These are phyloP conservation scores for Trachelus troglodyta DNA, from an alignment of 2,888 invertebrate genomes.

Conservation along the genomic window DNA sequence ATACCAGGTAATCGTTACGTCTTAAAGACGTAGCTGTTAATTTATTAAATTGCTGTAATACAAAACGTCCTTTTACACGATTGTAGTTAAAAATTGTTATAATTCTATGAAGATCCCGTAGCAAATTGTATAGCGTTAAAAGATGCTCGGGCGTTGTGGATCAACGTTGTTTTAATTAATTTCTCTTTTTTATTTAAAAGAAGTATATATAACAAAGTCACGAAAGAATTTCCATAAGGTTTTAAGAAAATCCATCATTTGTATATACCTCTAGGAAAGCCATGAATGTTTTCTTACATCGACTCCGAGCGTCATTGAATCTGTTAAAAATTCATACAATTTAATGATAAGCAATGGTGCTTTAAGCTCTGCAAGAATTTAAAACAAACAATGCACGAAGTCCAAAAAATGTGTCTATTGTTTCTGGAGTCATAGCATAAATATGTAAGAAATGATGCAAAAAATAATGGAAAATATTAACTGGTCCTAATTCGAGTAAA, in stretches of 20 bases:
- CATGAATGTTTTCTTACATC: not conserved
- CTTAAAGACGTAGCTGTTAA: not conserved
- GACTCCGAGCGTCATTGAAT: not conserved
- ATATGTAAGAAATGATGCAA: not conserved
- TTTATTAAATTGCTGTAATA: not conserved
- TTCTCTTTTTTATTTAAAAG: not conserved
- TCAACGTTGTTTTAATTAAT: not conserved
- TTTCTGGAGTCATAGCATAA: not conserved
- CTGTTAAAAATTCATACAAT: not conserved
- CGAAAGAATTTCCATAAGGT: not conserved
- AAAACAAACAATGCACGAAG: not conserved
- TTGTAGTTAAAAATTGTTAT: slow-evolving; percentile 1
- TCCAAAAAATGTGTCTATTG: not conserved
- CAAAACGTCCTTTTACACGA: not conserved
- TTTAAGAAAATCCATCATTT: not conserved
- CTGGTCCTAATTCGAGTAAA: too few relatives aligned
- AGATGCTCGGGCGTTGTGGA: not conserved
- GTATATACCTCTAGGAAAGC: not conserved
- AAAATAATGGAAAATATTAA: too few relatives aligned
- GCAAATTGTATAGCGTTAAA: not conserved
- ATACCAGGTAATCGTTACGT: not conserved
- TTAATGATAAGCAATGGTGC: not conserved
- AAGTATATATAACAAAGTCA: not conserved
- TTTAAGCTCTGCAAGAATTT: not conserved
- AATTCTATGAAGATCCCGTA: not conserved